Percentiles rank a stretch among this genome's conserved stretches.
These are phyloP conservation scores for Platypus cylindrus DNA, from an alignment of 2,888 invertebrate species.

Conservation along the genomic window DNA sequence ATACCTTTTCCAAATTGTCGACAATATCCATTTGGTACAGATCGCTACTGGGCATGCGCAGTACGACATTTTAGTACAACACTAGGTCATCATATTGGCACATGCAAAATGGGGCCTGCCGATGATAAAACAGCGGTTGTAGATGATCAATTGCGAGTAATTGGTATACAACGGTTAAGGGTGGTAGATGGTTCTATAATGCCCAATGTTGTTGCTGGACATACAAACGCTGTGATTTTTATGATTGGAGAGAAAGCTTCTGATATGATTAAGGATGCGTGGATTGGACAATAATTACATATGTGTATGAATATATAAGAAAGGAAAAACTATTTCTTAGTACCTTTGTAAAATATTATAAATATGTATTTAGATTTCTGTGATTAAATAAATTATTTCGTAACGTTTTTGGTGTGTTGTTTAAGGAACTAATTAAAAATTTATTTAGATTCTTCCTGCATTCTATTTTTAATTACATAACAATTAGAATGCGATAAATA, in stretches of 20 bases:
- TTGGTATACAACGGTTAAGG: slow-evolving; percentile 40
- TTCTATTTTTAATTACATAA: too few species aligned
- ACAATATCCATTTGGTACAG: slow-evolving; percentile 44
- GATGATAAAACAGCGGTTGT: slow-evolving; percentile 36
- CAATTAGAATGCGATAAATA: too few species aligned
- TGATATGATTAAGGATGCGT: slow-evolving; percentile 40
- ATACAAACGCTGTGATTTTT: slow-evolving; percentile 42
- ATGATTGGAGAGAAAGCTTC: slow-evolving; percentile 49
- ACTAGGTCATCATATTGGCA: slow-evolving; percentile 49
- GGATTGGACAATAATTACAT: slow-evolving; percentile 22
- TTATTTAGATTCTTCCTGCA: too few species aligned
- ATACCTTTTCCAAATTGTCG: slow-evolving; percentile 59
- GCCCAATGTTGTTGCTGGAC: slow-evolving; percentile 43
- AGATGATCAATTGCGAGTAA: slow-evolving; percentile 36
- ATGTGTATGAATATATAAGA: too few species aligned
- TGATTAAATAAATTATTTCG: too few species aligned
- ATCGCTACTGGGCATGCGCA: slow-evolving; percentile 64
- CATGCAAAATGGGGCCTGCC: slow-evolving; percentile 39
- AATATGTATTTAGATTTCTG: too few species aligned
- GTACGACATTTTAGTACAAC: slow-evolving; percentile 57
- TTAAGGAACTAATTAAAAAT: too few species aligned
- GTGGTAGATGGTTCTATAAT: slow-evolving; percentile 48
- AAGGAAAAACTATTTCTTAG: too few species aligned
- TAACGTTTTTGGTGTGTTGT: too few species aligned
- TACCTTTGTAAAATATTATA: too few species aligned